Evolutionary conservation across 1,140 invertebrate species (phyloP), one percentile per base, ranked within the genome.

Genomic region (Metaphire vulgaris): DNA sequence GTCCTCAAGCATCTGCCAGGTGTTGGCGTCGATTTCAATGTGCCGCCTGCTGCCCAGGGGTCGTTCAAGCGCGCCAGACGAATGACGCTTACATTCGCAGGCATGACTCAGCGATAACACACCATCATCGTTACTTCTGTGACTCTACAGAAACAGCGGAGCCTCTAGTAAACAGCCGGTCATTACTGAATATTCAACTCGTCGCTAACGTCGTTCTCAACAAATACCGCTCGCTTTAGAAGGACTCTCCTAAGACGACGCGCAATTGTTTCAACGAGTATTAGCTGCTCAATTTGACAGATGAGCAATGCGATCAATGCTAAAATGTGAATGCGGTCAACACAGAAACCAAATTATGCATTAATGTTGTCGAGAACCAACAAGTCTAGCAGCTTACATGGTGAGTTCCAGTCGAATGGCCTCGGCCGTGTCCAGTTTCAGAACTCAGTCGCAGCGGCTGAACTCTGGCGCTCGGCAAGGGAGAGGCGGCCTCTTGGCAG

Each of bases 1-100:
- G 78, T 86, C 85, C 64, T 85, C 84, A 75, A 91, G 86, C 81
- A 89, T 88, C 80, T 88, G 89, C 1, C 89, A 88, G 64, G 89
- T 81, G 71, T 88, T 88, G 29, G 86, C 85, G 80, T 89, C 88
- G 56, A 81, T 80, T 78, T 83, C 83, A 66, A 68, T 82, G 69
- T 78, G 82, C 56, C 79, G 41, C 21, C 21, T 56, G 41, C 41
- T 56, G 41, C 21, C 21, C 21, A 21, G 41, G 41, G 21, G 41
- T 6, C 41, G 41, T 21, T 56, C 41, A 56, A 56, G 6, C 6
- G 41, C 41, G 6, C 41, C 41, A 56, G 6, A 56, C 41, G 41
- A 56, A 21, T 56, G 41, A 56, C 41, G 41, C 41, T 56, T 6
- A 76, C 78, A 34, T 75, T 75, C 33, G 71, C 70, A 67, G 75